Percentiles rank a stretch among this genome's conserved stretches.
These are phyloP conservation scores for Pyrrhosoma nymphula DNA, from an alignment of 2,888 invertebrate species.

Conservation along the genomic window DNA sequence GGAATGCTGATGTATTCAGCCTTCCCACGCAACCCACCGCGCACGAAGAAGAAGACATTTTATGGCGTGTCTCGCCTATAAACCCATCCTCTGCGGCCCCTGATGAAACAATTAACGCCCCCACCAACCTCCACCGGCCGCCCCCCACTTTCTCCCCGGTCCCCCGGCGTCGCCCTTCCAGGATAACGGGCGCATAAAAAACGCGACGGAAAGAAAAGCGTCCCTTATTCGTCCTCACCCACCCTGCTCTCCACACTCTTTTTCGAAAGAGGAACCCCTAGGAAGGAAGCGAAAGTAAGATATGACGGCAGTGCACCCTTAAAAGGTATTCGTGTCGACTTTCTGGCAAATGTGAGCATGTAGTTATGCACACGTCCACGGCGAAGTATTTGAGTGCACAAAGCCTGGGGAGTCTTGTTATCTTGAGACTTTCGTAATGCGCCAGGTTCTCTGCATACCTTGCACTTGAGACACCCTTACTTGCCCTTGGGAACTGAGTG, in stretches of 20 bases:
- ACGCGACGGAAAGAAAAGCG: background rate
- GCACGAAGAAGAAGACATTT: slow-evolving; percentile 33
- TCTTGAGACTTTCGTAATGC: no score
- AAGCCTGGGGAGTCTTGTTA: no score
- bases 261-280: background rate
- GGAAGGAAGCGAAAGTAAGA: background rate
- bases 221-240: background rate
- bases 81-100: background rate
- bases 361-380: background rate
- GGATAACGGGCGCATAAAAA: background rate
- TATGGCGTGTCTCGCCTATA: slow-evolving; percentile 23
- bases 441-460: no score
- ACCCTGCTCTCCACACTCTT: background rate
- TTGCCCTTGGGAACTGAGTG: no score
- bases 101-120: slow-evolving; percentile 29
- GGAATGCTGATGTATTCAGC: slow-evolving; percentile 2
- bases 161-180: background rate
- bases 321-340: background rate
- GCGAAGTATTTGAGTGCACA: no score
- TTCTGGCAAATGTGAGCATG: background rate
- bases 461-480: no score
- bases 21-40: slow-evolving; percentile 12
- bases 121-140: background rate
- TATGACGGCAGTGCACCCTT: background rate
- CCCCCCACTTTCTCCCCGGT: background rate